Evolutionary conservation across 2,113 vertebrate species (phyloP), one percentile per base, ranked within the genome.

Genomic region (Progne subis): DNA sequence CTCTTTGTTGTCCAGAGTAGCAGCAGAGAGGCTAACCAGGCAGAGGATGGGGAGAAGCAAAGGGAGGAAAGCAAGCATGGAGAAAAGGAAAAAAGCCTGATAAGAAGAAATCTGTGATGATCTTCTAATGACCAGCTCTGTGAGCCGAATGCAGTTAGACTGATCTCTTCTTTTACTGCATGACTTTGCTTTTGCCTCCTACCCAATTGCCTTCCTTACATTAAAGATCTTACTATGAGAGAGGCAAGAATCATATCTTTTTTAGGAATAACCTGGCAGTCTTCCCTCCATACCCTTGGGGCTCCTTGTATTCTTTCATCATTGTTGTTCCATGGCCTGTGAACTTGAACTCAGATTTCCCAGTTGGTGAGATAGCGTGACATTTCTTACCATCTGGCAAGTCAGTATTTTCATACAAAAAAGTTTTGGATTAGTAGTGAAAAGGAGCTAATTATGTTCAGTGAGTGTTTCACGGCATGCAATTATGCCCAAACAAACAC

Each of bases 401-500:
- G 76, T 60, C 47, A 74, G 46, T 83, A 52, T 95, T 93, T 32
- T 49, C 12, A 49, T 94, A 82, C 81, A 93, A 64, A 96, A 96
- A 95, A 97, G 56, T 69, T 92, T 95, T 85, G 92, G 70, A 96
- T 86, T 96, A 67, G 24, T 79, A 75, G 56, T 83, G 84, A 49
- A 87, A 94, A 96, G 86, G 44, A 97, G 76, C 86, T 97, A 96
- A 97, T 97, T 96, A 94, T 94, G 93, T 96, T 96, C 94, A 91
- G 89, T 37, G 78, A 97, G 86, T 91, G 76, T 96, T 97, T 97
- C 88, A 80, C 50, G 71, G 69, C 89, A 94, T 94, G 97, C 70
- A 96, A 85, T 97, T 96, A 95, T 91, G 96, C 88, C 91, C 93
- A 97, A 96, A 97, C 78, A 97, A 97, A 96, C 93, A 97, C 12